phyloP scores from a whole-genome alignment of 2,797 vertebrate genomes.

The Champsocephalus esox region DNA sequence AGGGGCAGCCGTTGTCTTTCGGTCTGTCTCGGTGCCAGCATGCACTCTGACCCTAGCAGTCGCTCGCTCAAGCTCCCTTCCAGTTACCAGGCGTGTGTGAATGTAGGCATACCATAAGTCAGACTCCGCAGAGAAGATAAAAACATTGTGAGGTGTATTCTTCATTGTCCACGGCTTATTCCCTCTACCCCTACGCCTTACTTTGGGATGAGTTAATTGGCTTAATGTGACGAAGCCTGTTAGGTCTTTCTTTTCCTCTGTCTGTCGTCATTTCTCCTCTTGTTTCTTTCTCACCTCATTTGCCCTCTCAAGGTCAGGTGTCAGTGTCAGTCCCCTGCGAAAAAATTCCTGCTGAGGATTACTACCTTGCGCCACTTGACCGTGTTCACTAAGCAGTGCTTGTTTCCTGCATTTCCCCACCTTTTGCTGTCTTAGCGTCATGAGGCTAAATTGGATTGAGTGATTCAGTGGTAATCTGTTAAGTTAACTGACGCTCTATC shows the following conservation, averaged over 20 bases:
- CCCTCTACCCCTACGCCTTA: slow-evolving; percentile 72
- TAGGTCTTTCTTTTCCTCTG: slow-evolving; percentile 39
- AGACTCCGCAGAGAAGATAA: slow-evolving; percentile 40
- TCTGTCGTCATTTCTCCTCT: slow-evolving; percentile 27
- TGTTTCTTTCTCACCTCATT: slow-evolving; percentile 42
- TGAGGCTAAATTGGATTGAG: slow-evolving; percentile 79
- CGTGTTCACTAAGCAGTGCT: slow-evolving; percentile 34
- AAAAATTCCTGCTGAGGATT: slow-evolving; percentile 54
- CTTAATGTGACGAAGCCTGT: slow-evolving; percentile 77
- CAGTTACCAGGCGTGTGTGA: slow-evolving; percentile 55
- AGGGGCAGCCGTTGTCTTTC: slow-evolving; percentile 52
- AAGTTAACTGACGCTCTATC: slow-evolving; percentile 70
- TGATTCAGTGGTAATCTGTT: slow-evolving; percentile 82
- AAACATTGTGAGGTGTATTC: slow-evolving; percentile 44
- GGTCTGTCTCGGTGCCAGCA: slow-evolving; percentile 47
- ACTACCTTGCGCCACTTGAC: slow-evolving; percentile 45
- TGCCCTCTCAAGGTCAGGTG: slow-evolving; percentile 65
- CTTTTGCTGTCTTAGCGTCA: slow-evolving; percentile 60
- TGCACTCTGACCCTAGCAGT: slow-evolving; percentile 60
- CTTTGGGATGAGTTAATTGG: slow-evolving; percentile 85
- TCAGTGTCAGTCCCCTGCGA: slow-evolving; percentile 51
- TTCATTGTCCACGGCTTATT: slow-evolving; percentile 34
- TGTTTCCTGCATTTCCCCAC: slow-evolving; percentile 51
- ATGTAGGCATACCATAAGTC: slow-evolving; percentile 42
- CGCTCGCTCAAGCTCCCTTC: slow-evolving; percentile 32